Base-by-base conservation (phyloP, 2,113 vertebrate genomes). In the Aythya baeri region DNA sequence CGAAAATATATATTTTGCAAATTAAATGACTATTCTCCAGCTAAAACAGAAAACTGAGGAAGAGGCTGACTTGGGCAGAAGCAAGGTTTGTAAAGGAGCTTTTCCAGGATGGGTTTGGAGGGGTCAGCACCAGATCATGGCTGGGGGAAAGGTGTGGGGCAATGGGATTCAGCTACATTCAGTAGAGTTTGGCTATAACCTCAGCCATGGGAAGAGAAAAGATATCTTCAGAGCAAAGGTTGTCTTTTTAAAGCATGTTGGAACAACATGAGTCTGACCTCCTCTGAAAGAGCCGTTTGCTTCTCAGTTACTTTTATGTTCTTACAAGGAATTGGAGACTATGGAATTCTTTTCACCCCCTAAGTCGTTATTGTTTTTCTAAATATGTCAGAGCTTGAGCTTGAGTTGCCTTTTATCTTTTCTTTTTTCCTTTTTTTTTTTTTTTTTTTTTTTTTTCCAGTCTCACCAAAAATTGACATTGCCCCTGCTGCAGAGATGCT, bases 301-400 rank as follows among this genome's bases (percentile, higher is more conserved):
- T 97, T 95, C 81, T 76, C 13, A 59, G 20, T 86, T 76, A 43
- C 34, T 22, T 58, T 78, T 50, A 41, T 58, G 8, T 78, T 90
- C 59, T n/a, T 66, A 12, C 25, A 17, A 26, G 23, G 31, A 75
- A 92, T 66, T 67, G 36, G 66, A 95, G 96, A 82, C 85, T 23
- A 82, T 63, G 34, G 44, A 57, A 71, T 93, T 92, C 15, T 66
- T 91, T 86, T 91, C 52, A 85, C 63, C 86, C 38, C 34, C 65
- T 68, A 81, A 90, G 11, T 85, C 49, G 79, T 94, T 80, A 93
- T 96, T 86, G 70, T 76, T 67, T 91, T 78, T 63, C 74, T 91
- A 84, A 96, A 89, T 85, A 49, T 78, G 94, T 95, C 38, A 78
- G 49, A 88, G 77, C 27, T 41, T 7, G 49, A 88, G 77, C 27